These are phyloP conservation scores for Erithacus rubecula DNA, from an alignment of 2,797 vertebrate genomes.

Conservation along the genomic window DNA sequence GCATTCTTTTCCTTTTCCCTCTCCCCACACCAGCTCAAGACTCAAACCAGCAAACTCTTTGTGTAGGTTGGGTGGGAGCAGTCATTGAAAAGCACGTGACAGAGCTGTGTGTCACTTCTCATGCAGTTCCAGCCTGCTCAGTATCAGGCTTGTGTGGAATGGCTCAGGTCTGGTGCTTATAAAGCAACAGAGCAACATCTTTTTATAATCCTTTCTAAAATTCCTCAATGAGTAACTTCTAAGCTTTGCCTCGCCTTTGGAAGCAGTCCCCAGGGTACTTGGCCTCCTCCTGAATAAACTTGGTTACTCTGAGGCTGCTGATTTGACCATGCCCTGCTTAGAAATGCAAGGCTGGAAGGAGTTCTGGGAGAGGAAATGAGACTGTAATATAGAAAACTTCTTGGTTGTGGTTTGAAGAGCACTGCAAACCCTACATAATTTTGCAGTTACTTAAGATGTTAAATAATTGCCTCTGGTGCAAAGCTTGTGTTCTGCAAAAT, in stretches of 20 bases:
- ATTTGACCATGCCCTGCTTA: neutral
- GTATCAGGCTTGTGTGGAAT: neutral
- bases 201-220: neutral
- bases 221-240: neutral
- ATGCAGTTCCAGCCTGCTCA: neutral
- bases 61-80: neutral
- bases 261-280: neutral
- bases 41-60: neutral
- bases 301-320: neutral
- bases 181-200: neutral
- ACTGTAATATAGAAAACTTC: neutral
- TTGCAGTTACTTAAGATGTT: neutral
- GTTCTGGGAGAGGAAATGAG: neutral
- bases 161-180: neutral
- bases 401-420: neutral
- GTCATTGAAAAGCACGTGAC: neutral
- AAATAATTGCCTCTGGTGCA: slow-evolving; percentile 5
- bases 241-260: neutral
- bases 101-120: neutral
- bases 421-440: neutral
- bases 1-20: neutral
- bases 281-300: neutral
- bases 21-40: neutral
- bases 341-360: neutral
- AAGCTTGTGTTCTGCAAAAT: neutral